These are phyloP conservation scores for Timema cristinae DNA, from an alignment of 2,888 invertebrate species.

Conservation along the genomic window DNA sequence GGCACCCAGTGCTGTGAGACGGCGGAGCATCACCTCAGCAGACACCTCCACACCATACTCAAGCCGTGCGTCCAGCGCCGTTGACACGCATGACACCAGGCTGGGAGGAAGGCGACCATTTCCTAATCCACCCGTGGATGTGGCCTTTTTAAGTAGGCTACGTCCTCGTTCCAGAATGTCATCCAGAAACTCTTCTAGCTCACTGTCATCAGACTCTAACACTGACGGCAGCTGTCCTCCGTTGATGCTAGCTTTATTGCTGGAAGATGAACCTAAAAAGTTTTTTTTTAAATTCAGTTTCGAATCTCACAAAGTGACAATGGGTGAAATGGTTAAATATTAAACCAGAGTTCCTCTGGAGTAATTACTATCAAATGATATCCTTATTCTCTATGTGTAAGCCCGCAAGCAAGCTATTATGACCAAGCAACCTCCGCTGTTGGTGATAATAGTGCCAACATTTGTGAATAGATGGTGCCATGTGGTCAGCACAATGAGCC, in stretches of 20 bases:
- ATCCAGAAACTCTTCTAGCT: slow-evolving; percentile 72
- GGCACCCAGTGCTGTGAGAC: slow-evolving; percentile 63
- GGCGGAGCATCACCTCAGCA: slow-evolving; percentile 70
- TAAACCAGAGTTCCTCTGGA: too few species aligned
- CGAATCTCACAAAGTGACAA: too few species aligned
- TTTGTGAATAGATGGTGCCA: too few species aligned
- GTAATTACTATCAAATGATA: too few species aligned
- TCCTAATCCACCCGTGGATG: slow-evolving; percentile 20
- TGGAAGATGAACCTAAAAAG: slow-evolving; percentile 20
- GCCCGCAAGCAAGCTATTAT: too few species aligned
- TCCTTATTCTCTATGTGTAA: too few species aligned
- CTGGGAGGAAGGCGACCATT: slow-evolving; percentile 16
- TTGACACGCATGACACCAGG: slow-evolving; percentile 53
- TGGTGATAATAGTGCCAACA: too few species aligned
- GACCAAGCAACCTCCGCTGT: too few species aligned
- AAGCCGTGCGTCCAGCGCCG: slow-evolving; percentile 71
- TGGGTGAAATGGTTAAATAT: too few species aligned
- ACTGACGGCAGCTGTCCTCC: slow-evolving; percentile 58
- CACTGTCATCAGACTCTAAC: slow-evolving; percentile 77
- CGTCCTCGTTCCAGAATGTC: slow-evolving; percentile 59
- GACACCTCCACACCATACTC: slow-evolving; percentile 74
- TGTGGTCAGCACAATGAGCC: too few species aligned
- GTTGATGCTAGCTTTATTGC: slow-evolving; percentile 12
- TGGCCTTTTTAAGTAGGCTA: slow-evolving; percentile 54
- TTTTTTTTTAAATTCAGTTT: neutral